These are phyloP conservation scores for Capitella teleta DNA, from an alignment of 1,140 invertebrate genomes.

Conservation along the genomic window DNA sequence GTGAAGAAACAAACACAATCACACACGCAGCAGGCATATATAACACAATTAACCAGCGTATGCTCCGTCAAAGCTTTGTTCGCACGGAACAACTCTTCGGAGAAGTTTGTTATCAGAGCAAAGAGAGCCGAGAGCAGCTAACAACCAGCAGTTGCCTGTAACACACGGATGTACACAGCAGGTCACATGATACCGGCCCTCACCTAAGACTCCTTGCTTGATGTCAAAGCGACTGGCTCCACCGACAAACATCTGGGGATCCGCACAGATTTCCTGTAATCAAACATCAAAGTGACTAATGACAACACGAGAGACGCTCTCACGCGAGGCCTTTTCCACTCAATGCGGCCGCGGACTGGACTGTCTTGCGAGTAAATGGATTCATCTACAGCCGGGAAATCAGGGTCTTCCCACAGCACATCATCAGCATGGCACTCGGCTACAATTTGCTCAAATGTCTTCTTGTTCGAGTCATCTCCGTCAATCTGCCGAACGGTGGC, in stretches of 20 bases:
- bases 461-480: no score
- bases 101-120: slow-evolving; percentile 82
- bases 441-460: slow-evolving; percentile 26
- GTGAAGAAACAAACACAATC: neutral
- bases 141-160: slow-evolving; percentile 84
- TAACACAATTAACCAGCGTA: slow-evolving; percentile 4
- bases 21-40: neutral
- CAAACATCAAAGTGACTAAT: neutral
- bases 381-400: slow-evolving; percentile 26
- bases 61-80: slow-evolving; percentile 72
- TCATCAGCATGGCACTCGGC: slow-evolving; percentile 25
- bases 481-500: no score
- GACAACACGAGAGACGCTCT: neutral
- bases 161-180: neutral
- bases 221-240: slow-evolving; percentile 93
- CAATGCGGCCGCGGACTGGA: slow-evolving; percentile 19
- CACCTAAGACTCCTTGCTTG: slow-evolving; percentile 85
- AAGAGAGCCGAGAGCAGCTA: slow-evolving; percentile 89
- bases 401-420: slow-evolving; percentile 36
- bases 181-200: slow-evolving; percentile 9
- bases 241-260: slow-evolving; percentile 80
- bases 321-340: slow-evolving; percentile 35
- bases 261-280: slow-evolving; percentile 64
- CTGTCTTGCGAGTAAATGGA: slow-evolving; percentile 28
- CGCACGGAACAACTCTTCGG: slow-evolving; percentile 84